Conservation (phyloP, 2,888 invertebrate species). For the Drosophila koepferae region DNA sequence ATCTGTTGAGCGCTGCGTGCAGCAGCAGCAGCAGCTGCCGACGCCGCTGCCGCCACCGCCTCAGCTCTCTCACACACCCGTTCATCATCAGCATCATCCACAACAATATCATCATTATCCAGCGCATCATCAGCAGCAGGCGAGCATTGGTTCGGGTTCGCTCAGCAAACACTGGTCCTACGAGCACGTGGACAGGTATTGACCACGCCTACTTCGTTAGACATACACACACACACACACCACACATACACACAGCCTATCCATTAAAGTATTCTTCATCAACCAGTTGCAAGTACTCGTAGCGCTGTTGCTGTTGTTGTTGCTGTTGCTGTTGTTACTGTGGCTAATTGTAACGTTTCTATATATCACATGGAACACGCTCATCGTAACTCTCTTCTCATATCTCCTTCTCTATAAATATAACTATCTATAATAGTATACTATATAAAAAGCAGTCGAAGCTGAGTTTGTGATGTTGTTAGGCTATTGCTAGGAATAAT, state of each 20-base stretch:
- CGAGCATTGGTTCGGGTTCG: constrained; percentile 87
- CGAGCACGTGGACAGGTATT: constrained; percentile 84
- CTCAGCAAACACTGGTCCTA: constrained; percentile 83
- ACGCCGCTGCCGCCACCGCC: constrained; percentile 13
- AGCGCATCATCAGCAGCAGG: constrained; percentile 82
- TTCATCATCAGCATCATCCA: constrained; percentile 27
- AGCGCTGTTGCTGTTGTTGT: constrained; percentile 59
- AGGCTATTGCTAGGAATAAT: neutral
- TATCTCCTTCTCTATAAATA: constrained; percentile 2
- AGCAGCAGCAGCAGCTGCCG: constrained; percentile 10
- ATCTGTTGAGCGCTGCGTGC: constrained; percentile 89
- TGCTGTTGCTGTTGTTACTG: constrained; percentile 48
- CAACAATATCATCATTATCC: constrained; percentile 55
- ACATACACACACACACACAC: neutral
- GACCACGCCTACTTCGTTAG: constrained; percentile 55
- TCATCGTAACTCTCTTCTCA: constrained; percentile 43
- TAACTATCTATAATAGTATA: no score
- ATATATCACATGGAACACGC: constrained; percentile 26
- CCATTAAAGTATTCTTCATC: neutral
- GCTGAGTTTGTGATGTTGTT: neutral
- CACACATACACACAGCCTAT: neutral
- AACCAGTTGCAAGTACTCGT: constrained; percentile 50
- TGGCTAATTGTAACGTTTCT: constrained; percentile 25
- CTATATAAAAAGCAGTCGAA: neutral
- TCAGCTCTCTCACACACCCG: constrained; percentile 41